phyloP scores from a whole-genome alignment of 1,140 invertebrate genomes.

The Belonocnema kinseyi region DNA sequence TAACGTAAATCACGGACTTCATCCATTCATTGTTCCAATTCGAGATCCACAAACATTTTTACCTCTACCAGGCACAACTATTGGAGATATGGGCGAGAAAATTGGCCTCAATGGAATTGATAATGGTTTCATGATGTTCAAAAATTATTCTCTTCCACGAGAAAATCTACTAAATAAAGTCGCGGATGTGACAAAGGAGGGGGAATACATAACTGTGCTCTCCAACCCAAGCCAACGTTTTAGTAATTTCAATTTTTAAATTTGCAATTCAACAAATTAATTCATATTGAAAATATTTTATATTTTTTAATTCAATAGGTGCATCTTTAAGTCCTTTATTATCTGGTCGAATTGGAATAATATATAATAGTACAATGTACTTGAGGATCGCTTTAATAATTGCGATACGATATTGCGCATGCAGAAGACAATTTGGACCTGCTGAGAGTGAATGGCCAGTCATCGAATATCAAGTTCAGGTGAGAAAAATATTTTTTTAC shows the following conservation, averaged over 20 bases:
- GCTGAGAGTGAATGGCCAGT: conserved; percentile 85
- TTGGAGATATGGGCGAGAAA: conserved; percentile 93
- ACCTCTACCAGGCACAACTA: conserved; percentile 82
- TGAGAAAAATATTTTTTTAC: conserved; percentile 70
- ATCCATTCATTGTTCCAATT: conserved; percentile 89
- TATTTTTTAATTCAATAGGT: conserved; percentile 77
- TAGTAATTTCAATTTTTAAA: conserved; percentile 65
- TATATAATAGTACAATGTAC: conserved; percentile 83
- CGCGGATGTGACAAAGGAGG: conserved; percentile 90
- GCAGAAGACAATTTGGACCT: conserved; percentile 92
- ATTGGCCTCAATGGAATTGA: conserved; percentile 92
- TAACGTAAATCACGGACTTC: conserved; percentile 87
- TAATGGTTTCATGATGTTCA: conserved; percentile 93
- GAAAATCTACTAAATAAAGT: conserved; percentile 90
- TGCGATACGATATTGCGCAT: conserved; percentile 92
- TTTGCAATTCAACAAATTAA: background rate
- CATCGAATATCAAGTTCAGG: conserved; percentile 91
- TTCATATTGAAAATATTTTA: conserved; percentile 35
- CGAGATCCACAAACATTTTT: conserved; percentile 84
- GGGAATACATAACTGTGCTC: conserved; percentile 86
- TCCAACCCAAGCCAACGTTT: conserved; percentile 87
- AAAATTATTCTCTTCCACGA: conserved; percentile 89
- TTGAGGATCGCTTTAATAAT: conserved; percentile 86
- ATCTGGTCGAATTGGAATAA: conserved; percentile 85
- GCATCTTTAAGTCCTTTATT: conserved; percentile 91